Evolutionary conservation across 2,113 vertebrate genomes (phyloP).

Genomic region (Himantopus leucocephalus): DNA sequence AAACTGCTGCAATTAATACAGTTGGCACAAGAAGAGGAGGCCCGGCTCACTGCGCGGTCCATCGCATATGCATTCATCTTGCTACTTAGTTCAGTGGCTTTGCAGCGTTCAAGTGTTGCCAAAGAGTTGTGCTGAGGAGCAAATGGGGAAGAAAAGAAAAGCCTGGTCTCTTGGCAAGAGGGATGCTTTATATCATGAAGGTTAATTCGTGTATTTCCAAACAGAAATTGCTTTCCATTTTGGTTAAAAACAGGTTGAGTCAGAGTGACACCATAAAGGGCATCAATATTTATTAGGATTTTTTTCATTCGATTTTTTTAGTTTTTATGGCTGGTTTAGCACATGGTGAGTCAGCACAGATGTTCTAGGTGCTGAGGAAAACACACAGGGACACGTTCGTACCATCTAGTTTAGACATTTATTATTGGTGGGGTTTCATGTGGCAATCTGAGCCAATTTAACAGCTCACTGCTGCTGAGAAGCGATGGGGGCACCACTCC

Average conservation of each 20-base stretch:
- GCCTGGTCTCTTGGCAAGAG: not conserved
- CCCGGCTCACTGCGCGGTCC: not conserved
- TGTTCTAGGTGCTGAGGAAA: not conserved
- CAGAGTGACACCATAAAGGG: not conserved
- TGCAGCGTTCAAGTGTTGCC: not conserved
- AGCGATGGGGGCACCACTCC: not conserved
- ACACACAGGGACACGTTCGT: fast-evolving
- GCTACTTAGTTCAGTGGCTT: not conserved
- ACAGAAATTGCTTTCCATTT: not conserved
- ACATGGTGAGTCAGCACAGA: not conserved
- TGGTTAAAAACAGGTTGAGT: not conserved
- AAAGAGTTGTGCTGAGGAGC: not conserved
- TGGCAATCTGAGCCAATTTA: not conserved
- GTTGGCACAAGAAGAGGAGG: not conserved
- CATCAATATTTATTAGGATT: not conserved
- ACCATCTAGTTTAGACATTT: not conserved
- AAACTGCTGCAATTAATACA: not conserved
- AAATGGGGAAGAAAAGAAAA: not conserved
- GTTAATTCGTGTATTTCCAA: not conserved
- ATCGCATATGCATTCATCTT: not conserved
- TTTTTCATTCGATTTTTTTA: not conserved
- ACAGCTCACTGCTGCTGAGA: not conserved
- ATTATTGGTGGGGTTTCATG: not conserved
- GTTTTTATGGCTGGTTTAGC: not conserved
- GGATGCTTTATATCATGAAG: not conserved